Conservation (phyloP, 2,888 invertebrate species). For the Temnothorax ravouxi region DNA sequence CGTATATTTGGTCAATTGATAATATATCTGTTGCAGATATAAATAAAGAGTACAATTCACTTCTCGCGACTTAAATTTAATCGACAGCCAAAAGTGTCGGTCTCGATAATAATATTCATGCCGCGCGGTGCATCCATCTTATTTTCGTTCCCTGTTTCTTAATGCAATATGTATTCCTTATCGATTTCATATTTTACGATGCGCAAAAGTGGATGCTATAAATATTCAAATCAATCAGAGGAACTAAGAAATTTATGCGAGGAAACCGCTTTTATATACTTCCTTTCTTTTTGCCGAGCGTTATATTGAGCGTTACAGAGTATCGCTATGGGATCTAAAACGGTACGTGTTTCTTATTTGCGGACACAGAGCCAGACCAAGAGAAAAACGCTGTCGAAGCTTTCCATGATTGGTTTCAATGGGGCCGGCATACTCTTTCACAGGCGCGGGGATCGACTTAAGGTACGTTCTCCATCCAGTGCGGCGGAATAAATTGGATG, state of each 20-base stretch:
- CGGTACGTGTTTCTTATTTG: constrained; percentile 51
- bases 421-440: constrained; percentile 63
- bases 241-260: constrained; percentile 32
- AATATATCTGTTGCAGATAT: not conserved
- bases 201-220: constrained; percentile 3
- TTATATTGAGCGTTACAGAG: constrained; percentile 35
- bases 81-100: not conserved
- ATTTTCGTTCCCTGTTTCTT: not conserved
- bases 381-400: constrained; percentile 50
- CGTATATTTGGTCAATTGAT: not conserved
- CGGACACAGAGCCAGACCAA: constrained; percentile 35
- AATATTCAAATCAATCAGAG: constrained; percentile 46
- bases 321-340: constrained; percentile 32
- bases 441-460: constrained; percentile 65
- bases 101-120: constrained; percentile 1
- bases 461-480: constrained; percentile 59
- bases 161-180: constrained; percentile 19
- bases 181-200: constrained; percentile 32
- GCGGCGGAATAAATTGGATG: constrained; percentile 46
- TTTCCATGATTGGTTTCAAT: constrained; percentile 51
- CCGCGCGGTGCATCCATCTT: not conserved
- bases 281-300: not conserved
- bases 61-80: not conserved
- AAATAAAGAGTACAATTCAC: not conserved
- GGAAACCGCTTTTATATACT: not conserved